phyloP scores from a whole-genome alignment of 2,113 vertebrate genomes.

The Lycaon pictus region DNA sequence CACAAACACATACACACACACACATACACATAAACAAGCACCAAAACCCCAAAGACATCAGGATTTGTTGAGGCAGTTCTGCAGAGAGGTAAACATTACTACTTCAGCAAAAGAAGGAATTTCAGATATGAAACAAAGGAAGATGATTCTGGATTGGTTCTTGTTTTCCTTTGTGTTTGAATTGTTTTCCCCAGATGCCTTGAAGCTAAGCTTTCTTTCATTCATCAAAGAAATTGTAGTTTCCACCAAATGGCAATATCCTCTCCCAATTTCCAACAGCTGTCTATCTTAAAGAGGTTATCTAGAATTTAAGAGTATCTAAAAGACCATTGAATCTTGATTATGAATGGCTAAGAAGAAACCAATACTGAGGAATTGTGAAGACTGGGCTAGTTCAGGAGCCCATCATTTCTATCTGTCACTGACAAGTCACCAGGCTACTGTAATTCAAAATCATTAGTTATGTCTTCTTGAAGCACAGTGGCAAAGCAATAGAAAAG shows the following conservation, averaged over 20 bases:
- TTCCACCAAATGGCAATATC: slow-evolving; percentile 17
- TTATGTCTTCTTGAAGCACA: slow-evolving; percentile 80
- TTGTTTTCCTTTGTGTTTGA: slow-evolving; percentile 60
- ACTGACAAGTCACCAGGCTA: slow-evolving; percentile 85
- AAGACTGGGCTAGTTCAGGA: slow-evolving; percentile 76
- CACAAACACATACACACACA: not conserved
- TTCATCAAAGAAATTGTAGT: slow-evolving; percentile 70
- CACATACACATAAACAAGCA: not conserved
- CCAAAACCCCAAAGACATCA: not conserved
- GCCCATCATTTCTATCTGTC: slow-evolving; percentile 82
- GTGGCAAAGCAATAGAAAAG: slow-evolving; percentile 67
- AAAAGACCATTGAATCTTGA: slow-evolving; percentile 81
- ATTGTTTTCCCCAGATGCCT: slow-evolving; percentile 63
- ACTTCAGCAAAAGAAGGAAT: not conserved
- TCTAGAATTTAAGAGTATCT: slow-evolving; percentile 76
- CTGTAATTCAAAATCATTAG: slow-evolving; percentile 85
- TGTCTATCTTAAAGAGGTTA: slow-evolving; percentile 66
- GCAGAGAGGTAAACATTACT: slow-evolving; percentile 35
- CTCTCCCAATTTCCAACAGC: slow-evolving; percentile 73
- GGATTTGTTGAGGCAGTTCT: not conserved
- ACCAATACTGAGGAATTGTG: slow-evolving; percentile 68
- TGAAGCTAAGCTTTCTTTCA: slow-evolving; percentile 55
- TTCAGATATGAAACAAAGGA: slow-evolving; percentile 76
- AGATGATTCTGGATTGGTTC: slow-evolving; percentile 52
- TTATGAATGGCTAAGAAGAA: slow-evolving; percentile 81